A percentile compares a stretch with the other conserved stretches of the same genome.
phyloP scores from a whole-genome alignment of 2,888 invertebrate species.

The Tinea semifulvella region DNA sequence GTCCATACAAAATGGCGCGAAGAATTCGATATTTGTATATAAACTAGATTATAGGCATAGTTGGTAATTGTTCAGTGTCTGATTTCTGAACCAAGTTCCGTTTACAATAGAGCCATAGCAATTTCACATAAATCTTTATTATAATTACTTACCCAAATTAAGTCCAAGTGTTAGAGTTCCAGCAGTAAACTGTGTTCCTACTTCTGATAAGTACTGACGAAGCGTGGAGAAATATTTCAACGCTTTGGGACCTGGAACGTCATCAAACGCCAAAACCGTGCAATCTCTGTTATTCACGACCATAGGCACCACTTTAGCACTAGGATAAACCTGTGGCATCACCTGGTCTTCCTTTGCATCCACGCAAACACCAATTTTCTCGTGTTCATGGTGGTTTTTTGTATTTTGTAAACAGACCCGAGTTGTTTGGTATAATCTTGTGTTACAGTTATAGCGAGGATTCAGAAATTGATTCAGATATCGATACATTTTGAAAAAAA shows the following conservation, averaged over 20 bases:
- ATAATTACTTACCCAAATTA: slow-evolving; percentile 50
- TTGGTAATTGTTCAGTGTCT: too few species aligned
- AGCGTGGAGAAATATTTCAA: slow-evolving; percentile 66
- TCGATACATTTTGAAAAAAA: background rate
- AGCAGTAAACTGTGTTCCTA: slow-evolving; percentile 70
- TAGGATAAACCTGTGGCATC: slow-evolving; percentile 34
- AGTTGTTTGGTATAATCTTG: background rate
- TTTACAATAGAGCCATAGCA: too few species aligned
- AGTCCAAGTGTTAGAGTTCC: slow-evolving; percentile 57
- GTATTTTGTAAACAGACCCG: background rate
- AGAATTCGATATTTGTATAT: too few species aligned
- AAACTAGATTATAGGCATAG: too few species aligned
- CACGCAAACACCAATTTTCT: background rate
- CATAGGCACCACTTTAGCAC: slow-evolving; percentile 38
- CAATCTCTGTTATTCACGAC: slow-evolving; percentile 38
- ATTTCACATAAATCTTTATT: slow-evolving; percentile 1
- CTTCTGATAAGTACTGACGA: slow-evolving; percentile 67
- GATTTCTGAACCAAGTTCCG: too few species aligned
- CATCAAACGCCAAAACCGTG: slow-evolving; percentile 63
- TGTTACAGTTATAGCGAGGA: background rate
- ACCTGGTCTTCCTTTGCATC: slow-evolving; percentile 12
- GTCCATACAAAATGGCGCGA: too few species aligned
- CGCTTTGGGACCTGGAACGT: slow-evolving; percentile 70
- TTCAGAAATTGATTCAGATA: slow-evolving; percentile 2
- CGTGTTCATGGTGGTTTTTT: background rate